phyloP scores from a whole-genome alignment of 2,888 invertebrate species.

The Nomada fabriciana region DNA sequence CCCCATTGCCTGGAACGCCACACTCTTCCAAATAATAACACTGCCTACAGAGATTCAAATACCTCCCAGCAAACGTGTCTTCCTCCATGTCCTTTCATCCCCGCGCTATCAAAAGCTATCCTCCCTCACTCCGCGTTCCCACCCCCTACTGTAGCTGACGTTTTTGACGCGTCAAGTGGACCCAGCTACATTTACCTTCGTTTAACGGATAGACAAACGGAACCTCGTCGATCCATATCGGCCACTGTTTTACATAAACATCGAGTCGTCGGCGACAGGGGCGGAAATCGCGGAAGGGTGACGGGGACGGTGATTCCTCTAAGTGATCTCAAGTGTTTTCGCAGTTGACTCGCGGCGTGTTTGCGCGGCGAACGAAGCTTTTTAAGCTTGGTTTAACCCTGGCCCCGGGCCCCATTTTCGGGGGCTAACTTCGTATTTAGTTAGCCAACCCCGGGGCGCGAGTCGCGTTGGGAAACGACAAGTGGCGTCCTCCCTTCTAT shows the following conservation, averaged over 20 bases:
- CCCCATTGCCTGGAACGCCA: conserved; percentile 22
- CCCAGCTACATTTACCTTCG: conserved; percentile 41
- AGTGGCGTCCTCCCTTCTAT: conserved; percentile 74
- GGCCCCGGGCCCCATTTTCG: conserved; percentile 79
- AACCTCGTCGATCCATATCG: conserved; percentile 53
- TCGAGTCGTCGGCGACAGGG: conserved; percentile 36
- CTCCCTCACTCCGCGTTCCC: conserved; percentile 5
- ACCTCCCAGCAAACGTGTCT: conserved; percentile 41
- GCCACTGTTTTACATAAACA: conserved; percentile 83
- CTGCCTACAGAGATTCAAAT: conserved; percentile 41
- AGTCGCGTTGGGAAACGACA: conserved; percentile 83
- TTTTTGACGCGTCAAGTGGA: conserved; percentile 83
- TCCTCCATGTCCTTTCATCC: conserved; percentile 21
- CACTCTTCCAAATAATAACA: conserved; percentile 62
- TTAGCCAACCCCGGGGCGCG: conserved; percentile 83
- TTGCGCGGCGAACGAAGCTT: conserved; percentile 70
- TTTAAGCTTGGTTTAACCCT: conserved; percentile 82
- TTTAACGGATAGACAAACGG: conserved; percentile 22
- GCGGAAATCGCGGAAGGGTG: conserved; percentile 51
- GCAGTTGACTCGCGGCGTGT: conserved; percentile 80
- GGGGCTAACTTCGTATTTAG: conserved; percentile 82
- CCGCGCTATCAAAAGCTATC: conserved; percentile 52
- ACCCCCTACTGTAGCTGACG: conserved; percentile 78
- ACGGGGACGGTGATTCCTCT: conserved; percentile 74
- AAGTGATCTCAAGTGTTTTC: conserved; percentile 82